Conservation (phyloP, 2,888 invertebrate species). For the Baccha elongata region DNA sequence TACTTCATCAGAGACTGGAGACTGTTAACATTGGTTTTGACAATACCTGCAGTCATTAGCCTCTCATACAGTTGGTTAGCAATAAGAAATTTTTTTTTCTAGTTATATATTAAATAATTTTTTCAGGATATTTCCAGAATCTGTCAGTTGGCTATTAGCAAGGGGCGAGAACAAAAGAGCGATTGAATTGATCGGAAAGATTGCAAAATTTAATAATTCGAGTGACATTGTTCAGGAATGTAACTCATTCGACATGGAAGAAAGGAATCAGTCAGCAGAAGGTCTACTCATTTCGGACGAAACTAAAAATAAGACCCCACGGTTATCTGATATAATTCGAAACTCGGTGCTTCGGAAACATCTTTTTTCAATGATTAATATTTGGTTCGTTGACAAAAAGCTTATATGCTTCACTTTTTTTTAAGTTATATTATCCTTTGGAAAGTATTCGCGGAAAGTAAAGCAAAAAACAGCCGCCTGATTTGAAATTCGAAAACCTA, state of each 20-base stretch:
- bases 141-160: constrained; percentile 81
- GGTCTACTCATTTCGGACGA: background rate
- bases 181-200: constrained; percentile 78
- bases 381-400: constrained; percentile 78
- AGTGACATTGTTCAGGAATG: constrained; percentile 66
- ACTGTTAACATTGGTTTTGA: constrained; percentile 83
- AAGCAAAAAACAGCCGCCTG: no score
- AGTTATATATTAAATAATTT: constrained; percentile 2
- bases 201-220: constrained; percentile 78
- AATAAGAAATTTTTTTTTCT: background rate
- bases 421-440: no score
- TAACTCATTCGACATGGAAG: constrained; percentile 41
- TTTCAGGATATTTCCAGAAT: constrained; percentile 81
- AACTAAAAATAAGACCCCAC: background rate
- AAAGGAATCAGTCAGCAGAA: background rate
- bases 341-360: constrained; percentile 72
- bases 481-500: no score
- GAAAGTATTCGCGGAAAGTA: no score
- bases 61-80: constrained; percentile 81
- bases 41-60: constrained; percentile 82
- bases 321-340: constrained; percentile 52
- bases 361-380: constrained; percentile 71
- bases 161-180: constrained; percentile 79
- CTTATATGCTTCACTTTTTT: background rate
- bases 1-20: constrained; percentile 83